phyloP scores from a whole-genome alignment of 2,797 vertebrate species.

The Gila robusta region DNA sequence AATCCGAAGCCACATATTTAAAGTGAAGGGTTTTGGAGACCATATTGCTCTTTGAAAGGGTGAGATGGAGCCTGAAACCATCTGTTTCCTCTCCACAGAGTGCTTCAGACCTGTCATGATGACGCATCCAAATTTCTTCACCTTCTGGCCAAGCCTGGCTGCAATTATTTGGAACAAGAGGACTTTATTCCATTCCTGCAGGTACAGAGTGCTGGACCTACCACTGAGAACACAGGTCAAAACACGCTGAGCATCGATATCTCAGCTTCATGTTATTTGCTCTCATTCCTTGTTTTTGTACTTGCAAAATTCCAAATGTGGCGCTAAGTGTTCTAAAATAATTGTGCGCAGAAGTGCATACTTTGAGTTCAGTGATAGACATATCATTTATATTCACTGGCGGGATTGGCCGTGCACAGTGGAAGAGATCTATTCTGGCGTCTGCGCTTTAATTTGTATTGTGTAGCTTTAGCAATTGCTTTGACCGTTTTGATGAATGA shows the following conservation, averaged over 20 bases:
- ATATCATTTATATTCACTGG: conserved; percentile 75
- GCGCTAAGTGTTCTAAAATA: background rate
- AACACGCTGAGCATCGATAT: background rate
- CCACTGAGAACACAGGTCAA: conserved; percentile 18
- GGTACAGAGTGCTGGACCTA: conserved; percentile 74
- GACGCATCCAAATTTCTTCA: conserved; percentile 93
- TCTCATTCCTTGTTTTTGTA: background rate
- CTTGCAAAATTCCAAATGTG: background rate
- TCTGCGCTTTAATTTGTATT: conserved; percentile 80
- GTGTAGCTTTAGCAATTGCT: conserved; percentile 70
- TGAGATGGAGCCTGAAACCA: conserved; percentile 73
- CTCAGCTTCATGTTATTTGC: background rate
- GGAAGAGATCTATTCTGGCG: conserved; percentile 75
- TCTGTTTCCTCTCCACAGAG: conserved; percentile 84
- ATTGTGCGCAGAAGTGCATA: conserved; percentile 23
- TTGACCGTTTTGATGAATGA: conserved; percentile 87
- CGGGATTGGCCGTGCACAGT: conserved; percentile 65
- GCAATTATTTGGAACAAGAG: conserved; percentile 94
- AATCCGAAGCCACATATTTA: conserved; percentile 55
- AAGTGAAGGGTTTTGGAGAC: conserved; percentile 57
- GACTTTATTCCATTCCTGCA: conserved; percentile 98
- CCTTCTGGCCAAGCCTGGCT: conserved; percentile 92
- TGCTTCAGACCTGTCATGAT: conserved; percentile 93
- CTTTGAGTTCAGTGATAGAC: conserved; percentile 55
- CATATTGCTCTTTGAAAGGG: conserved; percentile 53